Base-by-base conservation (phyloP, 2,797 vertebrate genomes). In the Galago senegalensis region DNA sequence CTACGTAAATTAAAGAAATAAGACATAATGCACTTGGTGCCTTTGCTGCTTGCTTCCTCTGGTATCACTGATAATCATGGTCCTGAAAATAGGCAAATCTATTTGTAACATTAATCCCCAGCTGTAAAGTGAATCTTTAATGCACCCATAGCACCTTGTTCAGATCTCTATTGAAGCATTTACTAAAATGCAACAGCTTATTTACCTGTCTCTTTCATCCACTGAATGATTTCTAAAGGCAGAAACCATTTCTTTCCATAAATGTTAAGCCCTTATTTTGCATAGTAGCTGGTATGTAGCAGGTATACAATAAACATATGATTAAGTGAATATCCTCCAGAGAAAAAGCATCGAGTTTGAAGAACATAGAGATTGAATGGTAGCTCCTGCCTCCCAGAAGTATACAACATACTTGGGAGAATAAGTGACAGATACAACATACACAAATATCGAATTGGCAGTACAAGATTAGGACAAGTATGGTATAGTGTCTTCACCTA, bases 391-490 rank as follows among this genome's bases (percentile, higher is more conserved):
- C 63, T 91, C 53, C 65, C 81, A 69, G n/a, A 91, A 94, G 46
- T 85, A 97, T 37, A 94, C 81, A 96, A 95, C 46, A 53, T 94
- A 91, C 43, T 56, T 94, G 46, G 43, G 49, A 94, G 87, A 87
- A 58, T 91, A 87, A 94, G 31, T 76, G 29, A 77, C 14, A 79
- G n/a, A 91, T 49, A 89, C 0, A 91, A 83, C 61, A 93, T 10
- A 97, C 8, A 85, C 23, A 7, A 94, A 34, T 80, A 63, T 27
- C n/a, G 76, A 93, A 84, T 72, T 69, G 84, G 34, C 18, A 85
- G 31, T 85, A 94, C 20, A 93, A 56, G 7, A 60, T 5, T 5
- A 90, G 77, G n/a, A 53, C 89, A 73, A 60, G 34, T 81, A 40
- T 3, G 37, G 46, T 79, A 34, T 17, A n/a, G 11, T 67, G 49